phyloP scores from a whole-genome alignment of 37 sponge, comb jelly and placozoan species.

The Chondrosia reniformis region DNA sequence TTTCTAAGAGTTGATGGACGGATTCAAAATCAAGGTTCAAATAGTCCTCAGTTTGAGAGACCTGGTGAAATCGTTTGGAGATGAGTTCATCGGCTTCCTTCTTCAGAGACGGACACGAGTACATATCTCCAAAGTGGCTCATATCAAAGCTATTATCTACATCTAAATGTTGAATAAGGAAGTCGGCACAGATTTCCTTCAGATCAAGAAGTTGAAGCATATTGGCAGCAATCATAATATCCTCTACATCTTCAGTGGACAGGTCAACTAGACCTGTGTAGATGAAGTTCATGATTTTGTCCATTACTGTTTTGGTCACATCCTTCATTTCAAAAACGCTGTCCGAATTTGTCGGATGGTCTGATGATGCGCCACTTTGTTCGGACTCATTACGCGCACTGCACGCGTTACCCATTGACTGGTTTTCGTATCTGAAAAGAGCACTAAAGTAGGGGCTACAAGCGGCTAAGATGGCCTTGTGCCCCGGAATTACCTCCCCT shows the following conservation, averaged over 20 bases:
- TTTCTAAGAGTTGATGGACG: constrained; percentile 51
- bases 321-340: constrained; percentile 55
- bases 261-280: constrained; percentile 32
- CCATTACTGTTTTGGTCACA: constrained; percentile 29
- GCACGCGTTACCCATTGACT: neutral
- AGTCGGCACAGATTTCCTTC: constrained; percentile 70
- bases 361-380: constrained; percentile 15
- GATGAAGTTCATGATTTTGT: constrained; percentile 46
- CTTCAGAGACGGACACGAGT: constrained; percentile 64
- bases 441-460: constrained; percentile 26
- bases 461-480: constrained; percentile 37
- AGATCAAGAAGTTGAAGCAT: constrained; percentile 81
- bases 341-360: constrained; percentile 3
- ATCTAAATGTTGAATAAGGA: constrained; percentile 81
- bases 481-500: neutral
- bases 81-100: constrained; percentile 70
- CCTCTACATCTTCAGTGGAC: constrained; percentile 78
- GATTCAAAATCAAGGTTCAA: constrained; percentile 48
- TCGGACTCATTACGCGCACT: constrained; percentile 1
- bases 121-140: constrained; percentile 72
- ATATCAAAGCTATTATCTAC: constrained; percentile 77
- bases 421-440: constrained; percentile 22
- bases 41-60: constrained; percentile 77
- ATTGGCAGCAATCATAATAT: constrained; percentile 76
- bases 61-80: constrained; percentile 61